Evolutionary conservation across 1,140 invertebrate genomes (phyloP).

Genomic region (Oryctes rhinoceros): DNA sequence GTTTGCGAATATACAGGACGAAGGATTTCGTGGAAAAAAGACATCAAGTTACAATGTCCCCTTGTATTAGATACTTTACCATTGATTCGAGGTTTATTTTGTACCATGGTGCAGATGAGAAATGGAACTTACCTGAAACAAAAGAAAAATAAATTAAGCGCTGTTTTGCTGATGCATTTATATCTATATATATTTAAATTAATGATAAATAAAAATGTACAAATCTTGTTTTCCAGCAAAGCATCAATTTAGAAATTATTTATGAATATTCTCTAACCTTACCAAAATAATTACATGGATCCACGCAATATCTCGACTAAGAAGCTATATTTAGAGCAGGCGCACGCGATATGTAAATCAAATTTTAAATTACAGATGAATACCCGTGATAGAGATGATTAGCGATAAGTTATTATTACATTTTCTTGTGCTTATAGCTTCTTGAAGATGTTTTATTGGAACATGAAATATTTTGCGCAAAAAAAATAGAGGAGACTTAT

Average conservation of each 20-base stretch:
- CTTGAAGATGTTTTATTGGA: too few species aligned
- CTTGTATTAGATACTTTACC: background rate
- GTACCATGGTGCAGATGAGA: background rate
- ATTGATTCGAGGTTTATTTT: background rate
- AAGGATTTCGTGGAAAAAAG: too few species aligned
- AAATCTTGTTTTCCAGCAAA: background rate
- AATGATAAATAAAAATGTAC: background rate
- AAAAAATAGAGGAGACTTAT: background rate
- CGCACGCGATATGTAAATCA: background rate
- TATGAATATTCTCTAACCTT: background rate
- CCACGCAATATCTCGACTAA: background rate
- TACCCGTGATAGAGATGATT: background rate
- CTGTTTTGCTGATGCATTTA: too few species aligned
- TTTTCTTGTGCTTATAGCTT: background rate
- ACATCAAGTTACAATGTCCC: too few species aligned
- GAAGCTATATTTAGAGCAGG: background rate
- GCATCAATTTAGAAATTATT: background rate
- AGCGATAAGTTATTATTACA: background rate
- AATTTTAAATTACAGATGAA: background rate
- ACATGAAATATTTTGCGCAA: too few species aligned
- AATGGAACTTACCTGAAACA: constrained; percentile 4
- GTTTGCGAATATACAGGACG: too few species aligned
- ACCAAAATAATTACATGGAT: background rate
- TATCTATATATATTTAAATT: too few species aligned
- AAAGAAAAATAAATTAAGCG: background rate